Percentiles rank a stretch among this genome's conserved stretches.
These are phyloP conservation scores for Apamea epomidion DNA, from an alignment of 2,888 invertebrate genomes.

Conservation along the genomic window DNA sequence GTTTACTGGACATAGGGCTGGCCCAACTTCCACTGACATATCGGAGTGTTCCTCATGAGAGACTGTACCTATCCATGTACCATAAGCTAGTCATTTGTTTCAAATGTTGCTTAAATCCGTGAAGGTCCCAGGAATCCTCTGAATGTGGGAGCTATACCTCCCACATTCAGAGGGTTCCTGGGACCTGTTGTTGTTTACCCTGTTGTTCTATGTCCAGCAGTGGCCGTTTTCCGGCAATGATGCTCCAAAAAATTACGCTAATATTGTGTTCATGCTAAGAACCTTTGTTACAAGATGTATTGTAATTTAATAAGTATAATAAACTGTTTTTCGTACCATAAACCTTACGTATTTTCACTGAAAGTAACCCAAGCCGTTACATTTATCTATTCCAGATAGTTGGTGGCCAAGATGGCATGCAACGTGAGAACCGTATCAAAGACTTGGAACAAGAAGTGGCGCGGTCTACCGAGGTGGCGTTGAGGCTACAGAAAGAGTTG, in stretches of 20 bases:
- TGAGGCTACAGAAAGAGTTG: conserved; percentile 93
- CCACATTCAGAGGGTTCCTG: too few relatives aligned
- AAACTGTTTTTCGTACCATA: neutral
- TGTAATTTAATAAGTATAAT: neutral
- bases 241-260: neutral
- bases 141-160: neutral
- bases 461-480: conserved; percentile 94
- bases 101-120: neutral
- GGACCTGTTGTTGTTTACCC: neutral
- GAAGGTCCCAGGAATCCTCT: neutral
- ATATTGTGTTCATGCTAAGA: neutral
- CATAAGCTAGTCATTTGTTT: neutral
- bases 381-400: conserved; percentile 79
- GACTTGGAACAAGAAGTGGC: conserved; percentile 96
- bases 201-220: neutral
- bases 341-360: neutral
- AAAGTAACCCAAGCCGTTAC: neutral
- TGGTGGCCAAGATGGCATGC: conserved; percentile 91
- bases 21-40: neutral
- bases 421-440: conserved; percentile 93
- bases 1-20: neutral
- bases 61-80: neutral
- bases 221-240: too few relatives aligned
- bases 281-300: neutral
- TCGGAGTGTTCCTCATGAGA: neutral